Conservation (phyloP, 2,797 vertebrate species). For the Coccyzus lansbergi region DNA sequence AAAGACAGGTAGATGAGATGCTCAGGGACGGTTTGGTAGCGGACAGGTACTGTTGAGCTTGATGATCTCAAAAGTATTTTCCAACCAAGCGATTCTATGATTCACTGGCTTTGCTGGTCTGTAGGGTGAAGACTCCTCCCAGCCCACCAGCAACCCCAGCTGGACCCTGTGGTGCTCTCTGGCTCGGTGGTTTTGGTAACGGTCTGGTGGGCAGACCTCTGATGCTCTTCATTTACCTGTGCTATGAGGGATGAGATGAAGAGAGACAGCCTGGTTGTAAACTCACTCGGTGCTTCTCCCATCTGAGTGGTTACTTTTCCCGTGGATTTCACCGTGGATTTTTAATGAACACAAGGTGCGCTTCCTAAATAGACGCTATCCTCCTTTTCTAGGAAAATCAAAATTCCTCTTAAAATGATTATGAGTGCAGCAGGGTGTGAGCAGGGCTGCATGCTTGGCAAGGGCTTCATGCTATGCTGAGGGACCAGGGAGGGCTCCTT, state of each 20-base stretch:
- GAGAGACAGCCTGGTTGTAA: background rate
- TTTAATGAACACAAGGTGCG: background rate
- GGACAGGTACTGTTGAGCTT: too few relatives aligned
- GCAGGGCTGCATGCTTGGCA: fast-evolving
- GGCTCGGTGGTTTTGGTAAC: fast-evolving
- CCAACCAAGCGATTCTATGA: too few relatives aligned
- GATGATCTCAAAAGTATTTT: too few relatives aligned
- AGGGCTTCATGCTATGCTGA: fast-evolving
- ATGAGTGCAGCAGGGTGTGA: background rate
- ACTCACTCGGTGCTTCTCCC: background rate
- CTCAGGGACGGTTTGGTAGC: too few relatives aligned
- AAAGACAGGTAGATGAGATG: too few relatives aligned
- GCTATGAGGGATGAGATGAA: background rate
- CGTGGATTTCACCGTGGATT: background rate
- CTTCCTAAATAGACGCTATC: background rate
- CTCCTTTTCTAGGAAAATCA: background rate
- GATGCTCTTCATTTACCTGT: fast-evolving
- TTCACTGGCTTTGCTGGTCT: too few relatives aligned
- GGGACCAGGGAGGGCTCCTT: background rate
- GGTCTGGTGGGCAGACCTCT: fast-evolving
- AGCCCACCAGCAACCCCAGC: fast-evolving
- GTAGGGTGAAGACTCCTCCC: background rate
- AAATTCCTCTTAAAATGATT: background rate
- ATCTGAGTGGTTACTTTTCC: background rate
- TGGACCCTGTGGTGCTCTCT: fast-evolving